Base-by-base conservation (phyloP, 2,113 vertebrate species). In the Felis chaus region DNA sequence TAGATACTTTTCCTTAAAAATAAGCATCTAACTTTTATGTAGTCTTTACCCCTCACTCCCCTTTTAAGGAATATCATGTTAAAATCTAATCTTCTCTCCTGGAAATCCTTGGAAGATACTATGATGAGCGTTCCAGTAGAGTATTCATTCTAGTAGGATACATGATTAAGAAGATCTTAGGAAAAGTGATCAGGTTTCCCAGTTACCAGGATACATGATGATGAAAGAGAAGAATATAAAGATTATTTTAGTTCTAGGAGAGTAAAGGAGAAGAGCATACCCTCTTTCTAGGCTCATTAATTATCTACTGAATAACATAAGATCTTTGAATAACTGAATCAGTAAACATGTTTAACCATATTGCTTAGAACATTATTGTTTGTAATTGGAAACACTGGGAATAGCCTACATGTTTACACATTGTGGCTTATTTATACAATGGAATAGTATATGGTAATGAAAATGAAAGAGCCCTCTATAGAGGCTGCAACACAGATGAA, bases 161-260 rank as follows among this genome's bases (percentile, higher is more conserved):
- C 39, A 21, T 82, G n/a, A 55, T 39, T 5, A 73, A 73, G n/a
- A 50, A 66, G 48, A 85, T 94, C n/a, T 63, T 71, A n/a, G 68
- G 23, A 29, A 41, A 91, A 91, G 53, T 39, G 12, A 65, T 61
- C 15, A 66, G 5, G 5, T 61, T 84, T 97, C 31, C 18, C 15
- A 73, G 29, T 66, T 94, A 85, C 13, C 7, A 89, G 50, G 14
- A 18, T 76, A 81, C 1, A 76, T 81, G 3, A 57, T 65, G 7
- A 61, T 48, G 83, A 68, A 96, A 93, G 12, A 95, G 25, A 65
- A 89, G 23, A 80, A 31, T 79, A 31, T 83, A 68, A 94, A 86
- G 1, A n/a, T 63, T 83, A 89, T 92, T 94, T 94, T 86, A 82
- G 71, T 81, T 5, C 55, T 66, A 74, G 41, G 23, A 79, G 5